phyloP scores from a whole-genome alignment of 1,140 invertebrate species.

The Hestina assimilis region DNA sequence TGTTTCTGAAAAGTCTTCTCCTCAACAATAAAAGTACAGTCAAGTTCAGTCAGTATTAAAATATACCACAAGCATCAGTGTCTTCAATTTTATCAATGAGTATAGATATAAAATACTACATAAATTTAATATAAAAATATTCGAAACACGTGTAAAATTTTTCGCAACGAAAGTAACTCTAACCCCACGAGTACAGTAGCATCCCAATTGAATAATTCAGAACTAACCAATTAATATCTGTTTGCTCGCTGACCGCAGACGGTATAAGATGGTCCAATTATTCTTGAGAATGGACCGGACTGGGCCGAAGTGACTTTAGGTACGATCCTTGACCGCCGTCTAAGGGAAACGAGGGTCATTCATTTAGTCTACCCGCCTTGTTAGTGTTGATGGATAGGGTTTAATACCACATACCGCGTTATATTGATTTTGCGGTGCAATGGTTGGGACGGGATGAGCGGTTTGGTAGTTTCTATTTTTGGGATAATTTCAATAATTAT shows the following conservation, averaged over 20 bases:
- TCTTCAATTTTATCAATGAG: no score
- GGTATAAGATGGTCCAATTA: slow-evolving; percentile 38
- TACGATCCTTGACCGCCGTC: slow-evolving; percentile 42
- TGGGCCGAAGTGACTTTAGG: slow-evolving; percentile 39
- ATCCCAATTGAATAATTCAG: slow-evolving; percentile 39
- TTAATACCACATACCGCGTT: slow-evolving; percentile 6
- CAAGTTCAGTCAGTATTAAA: no score
- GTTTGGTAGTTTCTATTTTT: not conserved
- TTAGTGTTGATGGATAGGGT: slow-evolving; percentile 29
- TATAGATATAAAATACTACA: no score
- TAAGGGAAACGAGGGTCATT: slow-evolving; percentile 42
- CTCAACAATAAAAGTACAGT: no score
- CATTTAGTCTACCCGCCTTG: slow-evolving; percentile 39
- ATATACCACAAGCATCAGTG: no score
- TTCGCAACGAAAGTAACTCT: slow-evolving; percentile 1
- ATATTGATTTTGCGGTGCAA: slow-evolving; percentile 17
- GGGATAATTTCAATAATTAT: no score
- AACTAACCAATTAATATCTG: slow-evolving; percentile 49
- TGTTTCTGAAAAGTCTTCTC: no score
- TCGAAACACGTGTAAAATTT: no score
- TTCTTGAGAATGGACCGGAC: slow-evolving; percentile 40
- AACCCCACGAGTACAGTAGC: slow-evolving; percentile 17
- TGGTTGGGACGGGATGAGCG: not conserved
- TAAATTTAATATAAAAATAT: no score
- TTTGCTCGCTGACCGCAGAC: slow-evolving; percentile 30